Evolutionary conservation across 2,888 invertebrate species (phyloP), one percentile per base, ranked within the genome.

Genomic region (Ametastegia equiseti): DNA sequence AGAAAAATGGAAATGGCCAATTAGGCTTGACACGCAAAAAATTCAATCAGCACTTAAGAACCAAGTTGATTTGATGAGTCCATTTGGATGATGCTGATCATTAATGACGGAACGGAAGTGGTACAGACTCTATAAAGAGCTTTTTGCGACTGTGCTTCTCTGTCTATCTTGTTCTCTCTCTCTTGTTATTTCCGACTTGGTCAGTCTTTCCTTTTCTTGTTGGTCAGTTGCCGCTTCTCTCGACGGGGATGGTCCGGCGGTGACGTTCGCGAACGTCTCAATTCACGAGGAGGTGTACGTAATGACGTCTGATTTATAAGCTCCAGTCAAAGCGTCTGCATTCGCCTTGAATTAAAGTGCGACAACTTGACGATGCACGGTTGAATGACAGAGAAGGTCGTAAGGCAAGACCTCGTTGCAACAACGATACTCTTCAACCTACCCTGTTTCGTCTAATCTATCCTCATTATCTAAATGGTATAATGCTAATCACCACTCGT

Each of bases 281-380:
- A 78, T 78, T 78, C 78, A 39, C 42, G 54, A 39, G 50, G 33
- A 75, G 50, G 78, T 63, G 78, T 39, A 60, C 30, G 78, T 78
- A 78, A 78, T 63, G 78, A 78, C 78, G 78, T 78, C 63, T 63
- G 78, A 78, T 78, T 78, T 78, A 78, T 78, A 78, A 78, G 60
- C 42, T 63, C 15, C 27, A 78, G 60, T 60, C 78, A 42, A 60
- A 50, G 75, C 19, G 75, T 75, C 75, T 75, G 36, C 50, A 75
- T 75, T 75, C 75, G 33, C 50, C 33, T 75, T 75, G 75, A 54
- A 75, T 54, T 54, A 75, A 75, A 75, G 54, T 75, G 33, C 50
- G 19, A 15, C 54, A 36, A 36, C 23, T 54, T 23, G 50, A 54
- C 50, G 54, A 54, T 36, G 36, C 54, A n/a, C 27, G 45, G 71